Base-by-base conservation (phyloP, 2,888 invertebrate species). In the Argyra leucocephala region DNA sequence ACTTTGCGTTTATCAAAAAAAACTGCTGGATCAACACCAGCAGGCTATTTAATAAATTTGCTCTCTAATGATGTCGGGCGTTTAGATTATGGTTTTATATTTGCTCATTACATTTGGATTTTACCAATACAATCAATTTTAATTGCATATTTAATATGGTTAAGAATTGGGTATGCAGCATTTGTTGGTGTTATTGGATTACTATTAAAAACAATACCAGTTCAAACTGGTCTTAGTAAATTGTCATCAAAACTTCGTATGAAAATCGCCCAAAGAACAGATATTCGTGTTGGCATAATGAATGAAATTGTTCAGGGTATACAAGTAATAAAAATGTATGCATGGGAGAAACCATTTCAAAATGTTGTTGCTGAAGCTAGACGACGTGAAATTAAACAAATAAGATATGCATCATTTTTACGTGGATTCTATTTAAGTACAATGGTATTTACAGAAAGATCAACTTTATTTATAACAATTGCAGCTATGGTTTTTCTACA, bases 281-380 rank as follows among this genome's bases (percentile, higher is more conserved):
- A 97, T 78, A 89, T 90, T 72, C 84, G 97, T 69, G 91, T 97
- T 59, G 86, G 93, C 64, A 83, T 96, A 63, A 97, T 97, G 94
- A 93, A 91, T 76, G 97, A 98, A 83, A 88, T 97, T 71, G 89
- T 97, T 69, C 86, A 86, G 66, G 96, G 95, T 62, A 94, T 98
- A 81, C 89, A 94, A 83, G 93, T 96, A 2, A 92, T 96, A 70
- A 96, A 96, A 83, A 96, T 96, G 94, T 96, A 96, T 76, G 91
- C 94, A 3, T 96, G 96, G 91, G 96, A 96, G 77, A 89, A 88
- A 71, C 91, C 94, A 0, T 96, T 96, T 75, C 88, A 90, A 67
- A 84, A 88, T 69, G 84, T 94, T n/a, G 89, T 96, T 3, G 85
- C 86, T 10, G 77, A 85, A 63, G 88, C 91, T 1, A 81, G 96